Conservation (phyloP, 2,888 invertebrate genomes). For the Helicoverpa assulta region DNA sequence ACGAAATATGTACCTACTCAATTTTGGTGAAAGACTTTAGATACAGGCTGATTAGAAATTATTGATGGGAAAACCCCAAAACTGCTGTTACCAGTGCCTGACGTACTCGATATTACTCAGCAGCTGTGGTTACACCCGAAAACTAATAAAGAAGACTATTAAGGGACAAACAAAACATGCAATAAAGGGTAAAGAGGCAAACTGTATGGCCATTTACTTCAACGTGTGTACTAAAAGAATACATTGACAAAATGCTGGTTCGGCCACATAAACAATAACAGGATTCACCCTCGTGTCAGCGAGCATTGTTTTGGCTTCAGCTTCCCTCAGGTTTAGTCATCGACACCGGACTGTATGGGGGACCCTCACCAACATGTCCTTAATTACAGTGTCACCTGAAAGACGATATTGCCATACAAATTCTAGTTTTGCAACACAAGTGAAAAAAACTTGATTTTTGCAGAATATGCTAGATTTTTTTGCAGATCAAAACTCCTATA, state of each 20-base stretch:
- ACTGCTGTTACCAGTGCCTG: no score
- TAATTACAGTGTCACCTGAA: slow-evolving; percentile 70
- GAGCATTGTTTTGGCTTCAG: slow-evolving; percentile 85
- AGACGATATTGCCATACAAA: slow-evolving; percentile 36
- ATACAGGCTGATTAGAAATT: no score
- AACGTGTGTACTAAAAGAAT: slow-evolving; percentile 42
- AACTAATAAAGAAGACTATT: no score
- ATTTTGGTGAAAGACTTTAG: no score
- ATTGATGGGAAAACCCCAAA: no score
- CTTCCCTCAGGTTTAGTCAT: slow-evolving; percentile 85
- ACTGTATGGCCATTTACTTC: background rate
- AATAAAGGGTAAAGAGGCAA: background rate
- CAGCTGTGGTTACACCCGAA: no score
- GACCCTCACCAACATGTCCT: slow-evolving; percentile 71
- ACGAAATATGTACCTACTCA: no score
- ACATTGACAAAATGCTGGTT: slow-evolving; percentile 53
- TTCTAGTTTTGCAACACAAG: slow-evolving; percentile 30
- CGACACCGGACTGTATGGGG: slow-evolving; percentile 80
- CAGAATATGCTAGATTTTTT: background rate
- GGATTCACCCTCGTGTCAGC: slow-evolving; percentile 80
- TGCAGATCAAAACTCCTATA: background rate
- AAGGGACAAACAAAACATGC: background rate
- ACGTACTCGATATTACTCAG: no score
- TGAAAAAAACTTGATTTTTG: background rate
- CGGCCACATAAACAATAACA: slow-evolving; percentile 76